Conservation (phyloP, 2,113 vertebrate species). For the Glaucidium brasilianum region DNA sequence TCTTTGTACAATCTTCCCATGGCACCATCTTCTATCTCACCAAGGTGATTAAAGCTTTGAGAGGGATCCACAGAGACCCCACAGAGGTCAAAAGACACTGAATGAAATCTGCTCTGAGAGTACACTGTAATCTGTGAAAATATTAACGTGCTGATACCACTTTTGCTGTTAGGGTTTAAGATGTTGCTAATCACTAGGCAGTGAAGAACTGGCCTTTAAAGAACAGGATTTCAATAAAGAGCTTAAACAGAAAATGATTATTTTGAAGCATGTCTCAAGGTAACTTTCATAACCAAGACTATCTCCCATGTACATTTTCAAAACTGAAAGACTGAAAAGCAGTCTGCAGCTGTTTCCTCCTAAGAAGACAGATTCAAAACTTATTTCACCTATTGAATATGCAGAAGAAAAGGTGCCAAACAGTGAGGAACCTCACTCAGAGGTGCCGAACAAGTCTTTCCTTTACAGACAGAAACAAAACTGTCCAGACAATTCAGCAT, state of each 20-base stretch:
- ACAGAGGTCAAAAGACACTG: neutral
- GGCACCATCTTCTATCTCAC: neutral
- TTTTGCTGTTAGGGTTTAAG: neutral
- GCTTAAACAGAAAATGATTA: neutral
- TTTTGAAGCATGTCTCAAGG: neutral
- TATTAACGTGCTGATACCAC: neutral
- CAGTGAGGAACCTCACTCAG: neutral
- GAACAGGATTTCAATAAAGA: neutral
- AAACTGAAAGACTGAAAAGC: neutral
- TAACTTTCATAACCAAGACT: neutral
- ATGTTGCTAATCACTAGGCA: neutral
- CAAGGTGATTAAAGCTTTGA: neutral
- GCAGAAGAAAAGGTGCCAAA: neutral
- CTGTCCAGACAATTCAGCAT: rapidly evolving
- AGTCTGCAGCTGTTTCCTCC: neutral
- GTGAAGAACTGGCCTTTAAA: neutral
- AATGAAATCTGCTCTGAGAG: neutral
- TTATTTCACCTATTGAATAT: neutral
- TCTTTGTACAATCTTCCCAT: neutral
- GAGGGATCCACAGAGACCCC: neutral
- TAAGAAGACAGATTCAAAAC: neutral
- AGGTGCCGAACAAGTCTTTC: neutral
- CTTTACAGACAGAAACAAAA: neutral
- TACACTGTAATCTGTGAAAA: neutral
- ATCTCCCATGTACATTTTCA: neutral